A percentile compares a stretch with the other conserved stretches of the same genome.
Evolutionary conservation across 2,797 vertebrate genomes (phyloP).

Genomic region (Oophaga sylvatica): DNA sequence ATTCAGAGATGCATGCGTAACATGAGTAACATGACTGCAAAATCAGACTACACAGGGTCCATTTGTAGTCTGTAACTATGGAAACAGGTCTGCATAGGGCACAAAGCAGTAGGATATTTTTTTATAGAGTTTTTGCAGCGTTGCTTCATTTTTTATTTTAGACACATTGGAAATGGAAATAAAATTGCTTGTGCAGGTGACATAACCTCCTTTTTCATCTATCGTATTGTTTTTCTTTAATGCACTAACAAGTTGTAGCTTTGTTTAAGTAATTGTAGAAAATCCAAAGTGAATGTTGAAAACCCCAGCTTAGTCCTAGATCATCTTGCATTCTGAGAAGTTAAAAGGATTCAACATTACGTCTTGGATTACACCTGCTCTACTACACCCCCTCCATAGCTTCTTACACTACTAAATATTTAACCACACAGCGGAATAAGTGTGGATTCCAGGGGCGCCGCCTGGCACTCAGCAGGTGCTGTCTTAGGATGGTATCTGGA

Average conservation of each 20-base stretch:
- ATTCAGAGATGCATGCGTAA: too few species aligned
- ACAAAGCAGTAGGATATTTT: neutral
- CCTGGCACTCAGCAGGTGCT: constrained; percentile 25
- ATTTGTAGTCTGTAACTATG: constrained; percentile 20
- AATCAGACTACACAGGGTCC: neutral
- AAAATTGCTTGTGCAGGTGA: neutral
- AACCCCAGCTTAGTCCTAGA: constrained; percentile 1
- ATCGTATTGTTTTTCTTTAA: neutral
- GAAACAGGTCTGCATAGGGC: neutral
- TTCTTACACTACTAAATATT: constrained; percentile 64
- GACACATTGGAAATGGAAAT: fast-evolving
- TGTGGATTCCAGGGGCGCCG: neutral
- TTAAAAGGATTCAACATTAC: constrained; percentile 40
- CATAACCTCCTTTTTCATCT: neutral
- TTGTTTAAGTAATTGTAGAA: constrained; percentile 13
- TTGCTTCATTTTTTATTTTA: neutral
- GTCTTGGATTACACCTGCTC: constrained; percentile 55
- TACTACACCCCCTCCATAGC: constrained; percentile 35
- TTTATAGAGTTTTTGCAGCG: neutral
- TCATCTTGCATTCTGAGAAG: constrained; percentile 49
- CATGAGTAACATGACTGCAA: neutral
- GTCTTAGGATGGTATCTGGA: neutral
- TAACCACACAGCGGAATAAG: constrained; percentile 61
- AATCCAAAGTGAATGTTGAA: constrained; percentile 10
- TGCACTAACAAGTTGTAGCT: neutral